Evolutionary conservation across 2,797 vertebrate species (phyloP).

Genomic region (Gymnocypris eckloni): DNA sequence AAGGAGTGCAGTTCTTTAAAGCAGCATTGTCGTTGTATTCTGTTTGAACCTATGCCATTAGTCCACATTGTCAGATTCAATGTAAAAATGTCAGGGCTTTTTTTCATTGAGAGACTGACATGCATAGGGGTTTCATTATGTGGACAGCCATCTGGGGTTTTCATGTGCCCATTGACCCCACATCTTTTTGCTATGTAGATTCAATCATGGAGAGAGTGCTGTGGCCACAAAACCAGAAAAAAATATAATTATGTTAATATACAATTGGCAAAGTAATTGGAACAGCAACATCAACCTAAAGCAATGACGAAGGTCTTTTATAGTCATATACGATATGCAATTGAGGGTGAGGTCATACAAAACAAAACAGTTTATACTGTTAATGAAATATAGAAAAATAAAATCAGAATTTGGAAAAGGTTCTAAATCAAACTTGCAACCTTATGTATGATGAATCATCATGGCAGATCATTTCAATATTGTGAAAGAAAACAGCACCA

Average conservation of each 20-base stretch:
- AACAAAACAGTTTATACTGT: not conserved
- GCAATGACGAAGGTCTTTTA: not conserved
- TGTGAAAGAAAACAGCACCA: conserved; percentile 2
- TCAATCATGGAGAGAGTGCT: conserved; percentile 29
- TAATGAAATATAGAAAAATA: not conserved
- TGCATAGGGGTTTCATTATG: conserved; percentile 31
- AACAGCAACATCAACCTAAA: not conserved
- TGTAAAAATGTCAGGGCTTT: not conserved
- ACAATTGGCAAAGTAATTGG: not conserved
- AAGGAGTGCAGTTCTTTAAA: conserved; percentile 18
- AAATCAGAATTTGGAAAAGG: not conserved
- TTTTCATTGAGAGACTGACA: conserved; percentile 22
- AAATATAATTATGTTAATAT: not conserved
- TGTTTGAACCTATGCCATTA: conserved; percentile 33
- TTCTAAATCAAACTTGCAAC: not conserved
- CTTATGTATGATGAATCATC: not conserved
- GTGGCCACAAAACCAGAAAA: not conserved
- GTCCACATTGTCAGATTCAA: conserved; percentile 24
- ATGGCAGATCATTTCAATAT: not conserved
- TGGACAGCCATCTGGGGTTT: conserved; percentile 46
- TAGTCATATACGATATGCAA: not conserved
- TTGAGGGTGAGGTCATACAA: not conserved
- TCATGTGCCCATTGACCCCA: conserved; percentile 49
- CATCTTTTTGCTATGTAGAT: conserved; percentile 45
- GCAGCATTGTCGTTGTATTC: conserved; percentile 4